phyloP scores from a whole-genome alignment of 1,140 invertebrate species.

The Orius laevigatus region DNA sequence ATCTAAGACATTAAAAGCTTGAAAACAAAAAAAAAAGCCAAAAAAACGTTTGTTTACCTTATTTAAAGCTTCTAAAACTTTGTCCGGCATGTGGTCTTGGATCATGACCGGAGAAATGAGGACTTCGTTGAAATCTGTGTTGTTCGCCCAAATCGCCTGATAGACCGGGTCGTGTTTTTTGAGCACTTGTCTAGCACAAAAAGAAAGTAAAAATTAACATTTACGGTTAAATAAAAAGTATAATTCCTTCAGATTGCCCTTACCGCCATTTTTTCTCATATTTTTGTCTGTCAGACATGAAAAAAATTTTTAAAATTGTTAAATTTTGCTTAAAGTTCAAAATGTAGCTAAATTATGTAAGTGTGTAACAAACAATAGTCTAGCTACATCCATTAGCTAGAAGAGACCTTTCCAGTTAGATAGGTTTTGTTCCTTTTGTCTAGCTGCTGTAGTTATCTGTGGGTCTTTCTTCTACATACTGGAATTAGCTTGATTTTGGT shows the following conservation, averaged over 20 bases:
- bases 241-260: slow-evolving; percentile 6
- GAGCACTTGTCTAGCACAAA: slow-evolving; percentile 47
- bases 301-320: background rate
- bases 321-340: too few relatives aligned
- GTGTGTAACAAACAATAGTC: too few relatives aligned
- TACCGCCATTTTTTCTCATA: slow-evolving; percentile 23
- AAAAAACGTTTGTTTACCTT: slow-evolving; percentile 44
- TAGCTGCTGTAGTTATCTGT: too few relatives aligned
- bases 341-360: too few relatives aligned
- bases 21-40: slow-evolving; percentile 7
- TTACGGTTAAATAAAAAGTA: background rate
- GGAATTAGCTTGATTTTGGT: too few relatives aligned
- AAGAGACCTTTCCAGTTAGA: too few relatives aligned
- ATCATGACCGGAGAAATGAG: slow-evolving; percentile 84
- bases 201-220: slow-evolving; percentile 9
- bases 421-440: too few relatives aligned
- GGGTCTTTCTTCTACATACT: too few relatives aligned
- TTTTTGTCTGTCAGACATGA: slow-evolving; percentile 18
- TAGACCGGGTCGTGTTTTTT: slow-evolving; percentile 63
- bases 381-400: too few relatives aligned
- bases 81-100: slow-evolving; percentile 86
- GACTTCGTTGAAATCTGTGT: slow-evolving; percentile 77
- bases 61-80: slow-evolving; percentile 67
- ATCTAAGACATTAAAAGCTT: background rate
- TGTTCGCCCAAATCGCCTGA: slow-evolving; percentile 78